A percentile compares a stretch with the other conserved stretches of the same genome.
Conservation (phyloP, 64 coral and sea anemone species). For the Montipora efflorescens region DNA sequence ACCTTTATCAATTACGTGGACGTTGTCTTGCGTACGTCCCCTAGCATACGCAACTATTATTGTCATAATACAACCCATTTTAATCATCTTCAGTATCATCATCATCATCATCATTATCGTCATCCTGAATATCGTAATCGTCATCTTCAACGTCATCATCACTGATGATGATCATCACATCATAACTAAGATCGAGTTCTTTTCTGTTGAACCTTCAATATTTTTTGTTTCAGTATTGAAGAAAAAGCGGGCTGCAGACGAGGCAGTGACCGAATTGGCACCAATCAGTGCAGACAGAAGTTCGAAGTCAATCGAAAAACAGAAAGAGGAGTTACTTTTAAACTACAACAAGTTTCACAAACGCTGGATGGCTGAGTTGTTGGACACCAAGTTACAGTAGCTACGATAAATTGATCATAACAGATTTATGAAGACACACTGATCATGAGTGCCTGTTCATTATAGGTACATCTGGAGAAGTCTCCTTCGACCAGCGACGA, state of each 20-base stretch:
- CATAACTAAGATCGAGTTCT: background rate
- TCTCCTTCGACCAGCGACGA: no score
- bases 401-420: background rate
- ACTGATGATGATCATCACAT: no score
- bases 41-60: no score
- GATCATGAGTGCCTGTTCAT: no score
- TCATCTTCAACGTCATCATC: background rate
- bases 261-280: background rate
- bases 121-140: background rate
- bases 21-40: no score
- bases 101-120: background rate
- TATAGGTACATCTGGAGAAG: no score
- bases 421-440: background rate
- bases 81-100: background rate
- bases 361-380: conserved; percentile 61
- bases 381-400: background rate
- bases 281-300: background rate
- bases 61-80: background rate
- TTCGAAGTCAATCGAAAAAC: conserved; percentile 7
- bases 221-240: background rate
- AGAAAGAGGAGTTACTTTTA: conserved; percentile 47
- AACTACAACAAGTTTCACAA: conserved; percentile 54
- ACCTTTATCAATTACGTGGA: no score
- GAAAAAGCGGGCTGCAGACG: background rate
- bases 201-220: background rate